Evolutionary conservation across 2,113 vertebrate species (phyloP), one percentile per base, ranked within the genome.

Genomic region (Lota lota): DNA sequence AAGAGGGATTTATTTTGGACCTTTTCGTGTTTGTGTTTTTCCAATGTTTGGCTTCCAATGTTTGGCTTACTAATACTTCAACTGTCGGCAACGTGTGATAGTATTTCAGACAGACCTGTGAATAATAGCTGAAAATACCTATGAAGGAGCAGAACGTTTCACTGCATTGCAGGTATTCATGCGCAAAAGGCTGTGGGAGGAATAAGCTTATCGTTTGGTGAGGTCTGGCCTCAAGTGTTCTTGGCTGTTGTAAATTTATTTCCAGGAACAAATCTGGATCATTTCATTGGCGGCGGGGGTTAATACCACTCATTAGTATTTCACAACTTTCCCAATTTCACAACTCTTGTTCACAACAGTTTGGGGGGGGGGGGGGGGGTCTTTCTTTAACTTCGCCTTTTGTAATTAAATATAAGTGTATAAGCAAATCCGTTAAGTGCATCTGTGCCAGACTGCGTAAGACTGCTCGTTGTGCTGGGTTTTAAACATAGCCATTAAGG

Each of bases 91-190:
- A 18, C 22, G 16, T 47, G 21, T 19, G 20, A 15, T 63, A 20
- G 5, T 61, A 67, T 70, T 66, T 62, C 21, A 17, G 21, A 22
- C 15, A 4, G 28, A 33, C 28, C 8, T 21, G 28, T 66, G 20
- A 75, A 21, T 36, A 66, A 71, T 63, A 36, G 40, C 58, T 51
- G 36, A 64, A 64, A 61, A 22, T 67, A 22, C 5, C 40, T 61
- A 73, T 50, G 61, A 73, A 75, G 33, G 22, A 33, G 28, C 28
- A 33, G 28, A 33, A 4, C 28, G 28, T 33, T 33, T 33, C 28
- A 33, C 28, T 33, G 28, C 28, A 2, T 6, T 33, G 28, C 28
- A 33, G 28, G 28, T 33, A 33, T 33, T 33, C 28, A 33, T 33
- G n/a, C n/a, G n/a, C n/a, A 33, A 33, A 33, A 33, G 10, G 40